Base-by-base conservation (phyloP, 2,797 vertebrate genomes). In the Sebastes taczanowskii region DNA sequence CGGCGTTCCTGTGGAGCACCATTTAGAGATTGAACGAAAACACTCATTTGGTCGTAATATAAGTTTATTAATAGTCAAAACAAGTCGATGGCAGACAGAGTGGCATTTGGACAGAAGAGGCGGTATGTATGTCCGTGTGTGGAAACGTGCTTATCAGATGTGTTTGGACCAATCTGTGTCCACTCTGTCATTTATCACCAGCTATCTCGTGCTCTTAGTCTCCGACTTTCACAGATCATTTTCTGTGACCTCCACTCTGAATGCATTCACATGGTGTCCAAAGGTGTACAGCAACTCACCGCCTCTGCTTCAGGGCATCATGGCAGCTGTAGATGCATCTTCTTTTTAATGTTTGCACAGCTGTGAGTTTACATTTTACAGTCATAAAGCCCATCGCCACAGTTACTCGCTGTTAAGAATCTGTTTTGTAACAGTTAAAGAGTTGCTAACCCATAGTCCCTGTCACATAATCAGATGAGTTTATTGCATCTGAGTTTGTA, bases 401-500 rank as follows among this genome's bases (percentile, higher is more conserved):
- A 81, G 90, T 56, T 65, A 91, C 88, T 60, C 8, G 2, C 69
- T 4, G 75, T 77, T 23, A 85, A 80, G 76, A 90, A 91, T 90
- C 84, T 64, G 62, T 69, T 78, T 82, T 22, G 78, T 72, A 76
- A 88, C 53, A 49, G 80, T 79, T 72, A 30, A 64, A 68, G 62
- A 84, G 85, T 42, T 29, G 83, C 76, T 4, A 32, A 59, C 63
- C 75, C 58, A 2, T 20, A 65, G 82, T 74, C 60, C 63, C 55
- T 35, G 87, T 80, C 53, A 71, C 81, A 86, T 84, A 90, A 91
- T 88, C 56, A 75, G 86, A 91, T 88, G 82, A 79, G 68, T 94
- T 94, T 91, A 93, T 77, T 81, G 83, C 84, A 81, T 90, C 67
- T 42, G 63, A 83, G 76, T 85, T 90, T 91, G 87, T 86, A 62